These are phyloP conservation scores for Nudaria mundana DNA, from an alignment of 2,888 invertebrate species.

Conservation along the genomic window DNA sequence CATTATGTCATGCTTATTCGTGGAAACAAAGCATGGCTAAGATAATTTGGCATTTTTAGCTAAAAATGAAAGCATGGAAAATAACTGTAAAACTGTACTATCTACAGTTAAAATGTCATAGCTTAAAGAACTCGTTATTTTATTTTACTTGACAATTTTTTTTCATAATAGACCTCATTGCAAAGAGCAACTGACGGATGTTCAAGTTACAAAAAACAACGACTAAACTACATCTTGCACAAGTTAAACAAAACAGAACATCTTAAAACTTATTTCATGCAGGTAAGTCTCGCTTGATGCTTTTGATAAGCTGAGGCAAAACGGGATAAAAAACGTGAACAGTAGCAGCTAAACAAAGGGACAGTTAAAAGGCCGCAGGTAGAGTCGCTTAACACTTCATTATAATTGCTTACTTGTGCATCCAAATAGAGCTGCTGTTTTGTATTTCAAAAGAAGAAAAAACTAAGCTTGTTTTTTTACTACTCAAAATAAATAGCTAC, in stretches of 20 bases:
- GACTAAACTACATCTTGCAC: slow-evolving; percentile 12
- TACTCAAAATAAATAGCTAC: neutral
- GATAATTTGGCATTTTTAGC: no score
- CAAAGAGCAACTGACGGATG: neutral
- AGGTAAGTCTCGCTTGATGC: slow-evolving; percentile 31
- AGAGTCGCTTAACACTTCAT: slow-evolving; percentile 41
- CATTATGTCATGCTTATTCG: no score
- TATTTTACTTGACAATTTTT: no score
- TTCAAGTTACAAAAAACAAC: neutral
- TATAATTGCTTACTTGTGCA: slow-evolving; percentile 48
- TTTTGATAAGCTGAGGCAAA: slow-evolving; percentile 14
- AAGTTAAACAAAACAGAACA: slow-evolving; percentile 25
- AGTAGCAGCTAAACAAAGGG: slow-evolving; percentile 42
- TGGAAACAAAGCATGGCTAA: no score
- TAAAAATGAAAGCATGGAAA: no score
- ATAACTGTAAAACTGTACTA: no score
- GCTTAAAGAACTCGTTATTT: no score
- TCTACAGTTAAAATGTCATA: no score
- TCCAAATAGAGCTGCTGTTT: slow-evolving; percentile 38
- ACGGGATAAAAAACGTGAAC: slow-evolving; percentile 26
- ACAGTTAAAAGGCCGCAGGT: slow-evolving; percentile 48
- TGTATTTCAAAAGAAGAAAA: slow-evolving; percentile 7
- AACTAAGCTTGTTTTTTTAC: neutral
- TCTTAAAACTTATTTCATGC: slow-evolving; percentile 25
- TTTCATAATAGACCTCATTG: no score